A percentile compares a stretch with the other conserved stretches of the same genome.
Evolutionary conservation across 2,113 vertebrate species (phyloP).

Genomic region (Callopanchax toddi): DNA sequence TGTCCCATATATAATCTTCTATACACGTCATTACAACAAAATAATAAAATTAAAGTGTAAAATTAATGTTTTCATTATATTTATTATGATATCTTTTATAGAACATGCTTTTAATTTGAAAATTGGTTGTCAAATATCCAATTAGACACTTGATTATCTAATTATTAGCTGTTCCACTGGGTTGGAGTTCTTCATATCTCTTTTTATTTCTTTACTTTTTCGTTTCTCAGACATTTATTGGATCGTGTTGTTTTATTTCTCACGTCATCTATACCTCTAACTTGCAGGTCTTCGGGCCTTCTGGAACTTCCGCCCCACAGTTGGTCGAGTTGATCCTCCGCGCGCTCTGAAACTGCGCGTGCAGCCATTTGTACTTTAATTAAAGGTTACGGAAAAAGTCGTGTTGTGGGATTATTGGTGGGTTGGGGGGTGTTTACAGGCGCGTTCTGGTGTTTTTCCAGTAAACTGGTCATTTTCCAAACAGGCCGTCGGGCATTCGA

Average conservation of each 20-base stretch:
- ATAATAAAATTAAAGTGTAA: too few species aligned
- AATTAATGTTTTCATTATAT: too few species aligned
- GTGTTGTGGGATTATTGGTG: constrained; percentile 42
- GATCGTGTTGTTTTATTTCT: not conserved
- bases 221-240: not conserved
- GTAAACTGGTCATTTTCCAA: constrained; percentile 54
- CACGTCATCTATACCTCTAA: not conserved
- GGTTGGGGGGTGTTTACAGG: constrained; percentile 27
- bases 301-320: not conserved
- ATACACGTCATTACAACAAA: too few species aligned
- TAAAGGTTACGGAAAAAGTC: constrained; percentile 16
- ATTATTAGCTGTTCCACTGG: too few species aligned
- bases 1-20: too few species aligned
- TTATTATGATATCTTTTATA: too few species aligned
- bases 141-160: too few species aligned
- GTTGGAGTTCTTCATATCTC: not conserved
- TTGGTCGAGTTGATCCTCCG: not conserved
- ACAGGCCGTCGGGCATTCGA: constrained; percentile 44
- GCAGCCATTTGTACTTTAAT: constrained; percentile 31
- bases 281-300: constrained; percentile 15
- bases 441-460: constrained; percentile 33
- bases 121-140: too few species aligned
- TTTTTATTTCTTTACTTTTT: not conserved
- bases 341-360: not conserved
- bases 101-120: too few species aligned